A percentile compares a stretch with the other conserved stretches of the same genome.
Conservation (phyloP, 2,113 vertebrate species). For the Protobothrops mucrosquamatus region DNA sequence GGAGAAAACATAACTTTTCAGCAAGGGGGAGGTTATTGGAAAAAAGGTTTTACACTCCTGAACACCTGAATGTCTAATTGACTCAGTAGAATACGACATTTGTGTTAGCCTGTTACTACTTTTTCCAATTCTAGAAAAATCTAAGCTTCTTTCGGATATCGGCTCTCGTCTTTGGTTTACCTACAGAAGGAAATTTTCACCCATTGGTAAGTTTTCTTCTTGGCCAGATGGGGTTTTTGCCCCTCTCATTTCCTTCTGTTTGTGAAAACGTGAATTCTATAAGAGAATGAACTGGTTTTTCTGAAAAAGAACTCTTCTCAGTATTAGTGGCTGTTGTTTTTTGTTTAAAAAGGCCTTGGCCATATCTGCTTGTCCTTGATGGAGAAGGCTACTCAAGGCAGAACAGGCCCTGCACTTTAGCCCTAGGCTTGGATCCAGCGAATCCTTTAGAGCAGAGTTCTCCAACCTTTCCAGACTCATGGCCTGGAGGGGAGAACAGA, state of each 20-base stretch:
- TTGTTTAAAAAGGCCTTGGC: not conserved
- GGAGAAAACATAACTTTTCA: not conserved
- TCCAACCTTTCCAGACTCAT: too few relatives aligned
- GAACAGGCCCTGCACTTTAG: not conserved
- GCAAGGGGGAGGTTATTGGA: too few relatives aligned
- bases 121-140: constrained; percentile 82
- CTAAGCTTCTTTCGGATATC: constrained; percentile 88
- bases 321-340: not conserved
- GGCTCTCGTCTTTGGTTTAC: constrained; percentile 96
- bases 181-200: constrained; percentile 95
- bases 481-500: too few relatives aligned
- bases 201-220: constrained; percentile 84
- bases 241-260: constrained; percentile 6
- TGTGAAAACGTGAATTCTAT: not conserved
- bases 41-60: not conserved
- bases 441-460: not conserved
- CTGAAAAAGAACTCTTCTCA: not conserved
- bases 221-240: not conserved
- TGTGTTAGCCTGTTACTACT: constrained; percentile 33
- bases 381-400: not conserved
- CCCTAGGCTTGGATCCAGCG: not conserved
- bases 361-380: not conserved
- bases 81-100: not conserved
- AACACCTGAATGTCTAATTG: not conserved
- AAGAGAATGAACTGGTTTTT: not conserved